Evolutionary conservation across 2,888 invertebrate species (phyloP).

Genomic region (Nasonovia ribisnigri): DNA sequence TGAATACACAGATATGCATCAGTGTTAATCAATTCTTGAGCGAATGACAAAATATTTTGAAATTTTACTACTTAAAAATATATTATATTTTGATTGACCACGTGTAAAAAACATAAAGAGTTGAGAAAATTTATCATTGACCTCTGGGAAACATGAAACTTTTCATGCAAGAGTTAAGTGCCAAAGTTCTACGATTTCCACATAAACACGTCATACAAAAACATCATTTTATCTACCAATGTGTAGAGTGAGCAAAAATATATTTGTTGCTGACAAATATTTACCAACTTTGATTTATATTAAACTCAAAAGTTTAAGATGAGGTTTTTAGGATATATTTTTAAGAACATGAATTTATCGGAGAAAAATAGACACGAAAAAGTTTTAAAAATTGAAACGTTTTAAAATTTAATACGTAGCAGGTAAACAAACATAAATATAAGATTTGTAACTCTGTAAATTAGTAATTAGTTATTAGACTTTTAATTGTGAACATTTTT

Average conservation of each 20-base stretch:
- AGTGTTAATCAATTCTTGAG: not conserved
- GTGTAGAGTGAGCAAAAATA: not conserved
- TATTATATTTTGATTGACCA: not conserved
- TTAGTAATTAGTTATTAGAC: not conserved
- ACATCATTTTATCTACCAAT: not conserved
- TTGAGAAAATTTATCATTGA: not conserved
- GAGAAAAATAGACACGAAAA: not conserved
- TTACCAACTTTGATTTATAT: slow-evolving; percentile 44
- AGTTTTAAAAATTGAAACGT: not conserved
- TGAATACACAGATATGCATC: not conserved
- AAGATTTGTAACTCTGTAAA: not conserved
- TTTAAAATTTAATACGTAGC: not conserved
- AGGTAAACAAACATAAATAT: not conserved
- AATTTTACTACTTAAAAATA: not conserved
- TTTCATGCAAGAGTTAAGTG: slow-evolving; percentile 20
- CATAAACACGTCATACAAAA: slow-evolving; percentile 30
- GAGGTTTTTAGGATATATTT: not conserved
- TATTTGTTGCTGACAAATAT: slow-evolving; percentile 42
- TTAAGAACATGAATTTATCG: not conserved
- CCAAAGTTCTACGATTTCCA: slow-evolving; percentile 40
- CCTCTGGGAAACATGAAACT: slow-evolving; percentile 43
- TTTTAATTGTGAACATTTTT: not conserved
- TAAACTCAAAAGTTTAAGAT: slow-evolving; percentile 34
- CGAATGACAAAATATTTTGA: not conserved
- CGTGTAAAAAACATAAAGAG: not conserved